Percentiles rank a stretch among this genome's conserved stretches.
Evolutionary conservation across 2,113 vertebrate genomes (phyloP).

Genomic region (Sitta europaea): DNA sequence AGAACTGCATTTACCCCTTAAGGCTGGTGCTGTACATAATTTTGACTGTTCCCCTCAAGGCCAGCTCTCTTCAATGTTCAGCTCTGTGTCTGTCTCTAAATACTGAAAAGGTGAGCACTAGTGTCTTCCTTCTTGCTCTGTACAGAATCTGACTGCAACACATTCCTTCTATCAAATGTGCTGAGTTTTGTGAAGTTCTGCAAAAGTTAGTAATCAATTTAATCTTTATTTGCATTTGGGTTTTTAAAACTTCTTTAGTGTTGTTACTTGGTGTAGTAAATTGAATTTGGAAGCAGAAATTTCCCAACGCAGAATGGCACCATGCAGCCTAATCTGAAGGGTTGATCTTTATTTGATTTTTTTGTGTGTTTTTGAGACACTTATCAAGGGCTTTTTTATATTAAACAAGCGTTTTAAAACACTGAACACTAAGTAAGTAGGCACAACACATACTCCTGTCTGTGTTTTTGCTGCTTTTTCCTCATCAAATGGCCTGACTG

Average conservation of each 20-base stretch:
- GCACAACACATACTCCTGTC: neutral
- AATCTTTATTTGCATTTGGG: neutral
- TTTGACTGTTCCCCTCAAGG: neutral
- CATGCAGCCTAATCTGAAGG: neutral
- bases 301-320: neutral
- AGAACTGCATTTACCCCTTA: neutral
- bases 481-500: neutral
- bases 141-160: neutral
- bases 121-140: neutral
- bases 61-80: neutral
- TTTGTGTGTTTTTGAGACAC: neutral
- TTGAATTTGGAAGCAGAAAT: neutral
- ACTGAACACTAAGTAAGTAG: neutral
- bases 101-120: neutral
- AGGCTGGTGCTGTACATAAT: neutral
- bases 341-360: neutral
- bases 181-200: neutral
- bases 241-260: neutral
- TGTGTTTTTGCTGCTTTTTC: neutral
- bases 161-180: neutral
- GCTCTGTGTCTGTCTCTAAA: neutral
- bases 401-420: neutral
- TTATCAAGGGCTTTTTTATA: neutral
- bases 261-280: neutral
- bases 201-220: neutral